A percentile compares a stretch with the other conserved stretches of the same genome.
These are phyloP conservation scores for Crocallis elinguaria DNA, from an alignment of 2,888 invertebrate genomes.

Conservation along the genomic window DNA sequence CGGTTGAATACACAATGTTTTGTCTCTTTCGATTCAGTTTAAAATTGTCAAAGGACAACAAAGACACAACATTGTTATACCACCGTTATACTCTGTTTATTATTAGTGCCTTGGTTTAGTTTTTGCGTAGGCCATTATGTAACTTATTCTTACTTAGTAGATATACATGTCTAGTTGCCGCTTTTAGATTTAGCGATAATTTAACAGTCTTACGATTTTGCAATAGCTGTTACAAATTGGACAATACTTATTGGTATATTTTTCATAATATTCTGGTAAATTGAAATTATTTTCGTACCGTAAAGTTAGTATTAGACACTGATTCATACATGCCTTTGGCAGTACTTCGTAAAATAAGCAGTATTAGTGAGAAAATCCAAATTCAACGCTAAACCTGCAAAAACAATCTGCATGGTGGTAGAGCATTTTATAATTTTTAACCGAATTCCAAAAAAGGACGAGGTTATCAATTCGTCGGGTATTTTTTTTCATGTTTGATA, in stretches of 20 bases:
- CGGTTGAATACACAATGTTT: too few relatives aligned
- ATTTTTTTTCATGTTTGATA: too few relatives aligned
- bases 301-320: background rate
- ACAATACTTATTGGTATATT: slow-evolving; percentile 30
- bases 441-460: too few relatives aligned
- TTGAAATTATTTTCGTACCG: slow-evolving; percentile 8
- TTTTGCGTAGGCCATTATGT: slow-evolving; percentile 8
- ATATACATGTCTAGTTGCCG: slow-evolving; percentile 22
- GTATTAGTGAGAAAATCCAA: too few relatives aligned
- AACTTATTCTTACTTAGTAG: slow-evolving; percentile 2
- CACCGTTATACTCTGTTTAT: background rate
- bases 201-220: slow-evolving; percentile 22
- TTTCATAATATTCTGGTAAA: slow-evolving; percentile 19
- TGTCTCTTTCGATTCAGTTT: too few relatives aligned
- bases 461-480: too few relatives aligned
- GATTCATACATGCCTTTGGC: background rate
- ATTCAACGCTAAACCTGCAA: too few relatives aligned
- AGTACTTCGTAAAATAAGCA: too few relatives aligned
- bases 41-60: too few relatives aligned
- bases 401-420: too few relatives aligned
- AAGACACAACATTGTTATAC: background rate
- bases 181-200: slow-evolving; percentile 30
- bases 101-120: background rate
- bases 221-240: slow-evolving; percentile 35
- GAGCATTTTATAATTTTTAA: too few relatives aligned